A percentile compares a stretch with the other conserved stretches of the same genome.
These are phyloP conservation scores for Trichacis sp. DNA, from an alignment of 2,888 invertebrate species.

Conservation along the genomic window DNA sequence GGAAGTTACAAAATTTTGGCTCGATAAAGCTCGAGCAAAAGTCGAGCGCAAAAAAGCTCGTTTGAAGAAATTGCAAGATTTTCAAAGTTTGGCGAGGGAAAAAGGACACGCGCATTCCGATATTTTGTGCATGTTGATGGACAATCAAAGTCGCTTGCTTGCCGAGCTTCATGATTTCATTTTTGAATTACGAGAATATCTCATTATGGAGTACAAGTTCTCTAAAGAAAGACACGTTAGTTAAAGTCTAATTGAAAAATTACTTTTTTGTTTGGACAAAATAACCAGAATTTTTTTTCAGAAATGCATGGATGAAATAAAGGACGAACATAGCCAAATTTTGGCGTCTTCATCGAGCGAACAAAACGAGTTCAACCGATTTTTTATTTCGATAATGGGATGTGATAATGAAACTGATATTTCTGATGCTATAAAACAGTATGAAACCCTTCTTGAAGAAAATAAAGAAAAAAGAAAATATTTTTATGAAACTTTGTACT, in stretches of 20 bases:
- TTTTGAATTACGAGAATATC: conserved; percentile 56
- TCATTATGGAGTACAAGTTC: conserved; percentile 56
- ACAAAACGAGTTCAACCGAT: conserved; percentile 56
- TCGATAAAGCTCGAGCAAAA: conserved; percentile 51
- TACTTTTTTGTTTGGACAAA: too few species aligned
- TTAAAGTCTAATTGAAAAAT: conserved; percentile 16
- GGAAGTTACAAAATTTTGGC: conserved; percentile 52
- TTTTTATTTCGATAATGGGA: conserved; percentile 54
- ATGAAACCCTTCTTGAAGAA: conserved; percentile 50
- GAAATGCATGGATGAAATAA: conserved; percentile 56
- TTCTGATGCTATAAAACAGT: conserved; percentile 46
- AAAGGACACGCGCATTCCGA: conserved; percentile 59
- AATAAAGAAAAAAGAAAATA: conserved; percentile 48
- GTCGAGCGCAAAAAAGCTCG: conserved; percentile 48
- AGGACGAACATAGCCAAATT: conserved; percentile 50
- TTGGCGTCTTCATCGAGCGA: conserved; percentile 38
- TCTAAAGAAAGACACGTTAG: conserved; percentile 59
- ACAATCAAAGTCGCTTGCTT: conserved; percentile 54
- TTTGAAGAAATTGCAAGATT: conserved; percentile 51
- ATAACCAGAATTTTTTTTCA: too few species aligned
- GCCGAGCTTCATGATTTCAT: conserved; percentile 57
- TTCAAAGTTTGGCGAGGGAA: conserved; percentile 52
- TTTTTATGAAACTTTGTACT: conserved; percentile 44
- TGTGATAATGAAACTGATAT: conserved; percentile 42
- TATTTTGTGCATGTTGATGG: conserved; percentile 60